Conservation (phyloP, 2,113 vertebrate genomes). For the Piaya cayana region DNA sequence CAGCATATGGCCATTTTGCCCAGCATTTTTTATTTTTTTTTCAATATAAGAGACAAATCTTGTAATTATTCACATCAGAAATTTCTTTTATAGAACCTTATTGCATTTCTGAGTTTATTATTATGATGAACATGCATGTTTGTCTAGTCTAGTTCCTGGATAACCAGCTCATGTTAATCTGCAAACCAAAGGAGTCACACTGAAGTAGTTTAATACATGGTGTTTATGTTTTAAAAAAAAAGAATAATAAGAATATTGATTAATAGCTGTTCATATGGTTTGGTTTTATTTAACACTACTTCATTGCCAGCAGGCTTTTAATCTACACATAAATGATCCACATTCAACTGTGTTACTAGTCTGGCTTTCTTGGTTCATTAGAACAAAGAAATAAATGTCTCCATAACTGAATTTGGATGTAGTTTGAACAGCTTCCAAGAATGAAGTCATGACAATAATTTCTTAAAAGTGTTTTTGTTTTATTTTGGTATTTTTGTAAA, state of each 20-base stretch:
- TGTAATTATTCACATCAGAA: not conserved
- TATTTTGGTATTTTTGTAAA: not conserved
- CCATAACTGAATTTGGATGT: not conserved
- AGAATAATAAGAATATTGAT: not conserved
- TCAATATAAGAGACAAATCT: not conserved
- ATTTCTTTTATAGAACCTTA: not conserved
- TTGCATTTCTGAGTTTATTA: not conserved
- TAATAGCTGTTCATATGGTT: rapidly evolving
- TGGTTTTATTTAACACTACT: not conserved
- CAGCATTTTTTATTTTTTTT: not conserved
- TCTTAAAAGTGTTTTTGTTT: not conserved
- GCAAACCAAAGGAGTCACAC: not conserved
- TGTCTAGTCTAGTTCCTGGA: not conserved
- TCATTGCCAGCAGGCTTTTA: not conserved
- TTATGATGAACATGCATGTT: not conserved
- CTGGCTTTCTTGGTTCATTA: not conserved
- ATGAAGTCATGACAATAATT: not conserved
- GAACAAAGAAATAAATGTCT: not conserved
- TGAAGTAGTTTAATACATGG: not conserved
- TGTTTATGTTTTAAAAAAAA: rapidly evolving
- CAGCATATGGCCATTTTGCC: not conserved
- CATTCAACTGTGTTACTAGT: not conserved
- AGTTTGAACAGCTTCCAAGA: not conserved
- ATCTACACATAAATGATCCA: not conserved
- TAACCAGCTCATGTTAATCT: not conserved